These are phyloP conservation scores for Xestia ashworthii DNA, from an alignment of 2,888 invertebrate species.

Conservation along the genomic window DNA sequence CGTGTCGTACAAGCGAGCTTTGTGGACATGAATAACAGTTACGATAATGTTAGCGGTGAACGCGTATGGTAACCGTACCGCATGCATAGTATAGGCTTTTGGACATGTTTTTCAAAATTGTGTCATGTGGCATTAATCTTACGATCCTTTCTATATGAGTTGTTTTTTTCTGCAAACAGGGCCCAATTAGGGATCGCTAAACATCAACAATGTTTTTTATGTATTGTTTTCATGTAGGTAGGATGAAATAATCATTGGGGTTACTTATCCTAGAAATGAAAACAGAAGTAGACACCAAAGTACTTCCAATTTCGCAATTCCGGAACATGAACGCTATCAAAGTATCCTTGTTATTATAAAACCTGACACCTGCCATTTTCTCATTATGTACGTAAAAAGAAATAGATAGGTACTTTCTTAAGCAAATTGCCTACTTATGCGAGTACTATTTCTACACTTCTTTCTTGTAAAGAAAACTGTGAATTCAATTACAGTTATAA, in stretches of 20 bases:
- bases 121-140: neutral
- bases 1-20: neutral
- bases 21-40: neutral
- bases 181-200: neutral
- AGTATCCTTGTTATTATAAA: conserved; percentile 5
- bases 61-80: too few relatives aligned
- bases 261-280: conserved; percentile 18
- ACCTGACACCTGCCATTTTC: conserved; percentile 13
- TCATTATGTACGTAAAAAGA: neutral
- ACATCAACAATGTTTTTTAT: neutral
- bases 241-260: neutral
- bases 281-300: conserved; percentile 23
- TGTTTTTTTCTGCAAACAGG: too few relatives aligned
- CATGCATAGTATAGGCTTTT: neutral
- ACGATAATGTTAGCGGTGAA: conserved; percentile 3
- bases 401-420: neutral
- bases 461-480: neutral
- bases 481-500: conserved; percentile 4
- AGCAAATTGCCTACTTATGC: neutral
- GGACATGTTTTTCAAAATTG: neutral
- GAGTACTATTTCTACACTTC: neutral
- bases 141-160: neutral
- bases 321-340: neutral
- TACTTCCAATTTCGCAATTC: neutral
- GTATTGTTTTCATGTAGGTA: neutral